Conservation (phyloP, 2,888 invertebrate species). For the Euproctis similis region DNA sequence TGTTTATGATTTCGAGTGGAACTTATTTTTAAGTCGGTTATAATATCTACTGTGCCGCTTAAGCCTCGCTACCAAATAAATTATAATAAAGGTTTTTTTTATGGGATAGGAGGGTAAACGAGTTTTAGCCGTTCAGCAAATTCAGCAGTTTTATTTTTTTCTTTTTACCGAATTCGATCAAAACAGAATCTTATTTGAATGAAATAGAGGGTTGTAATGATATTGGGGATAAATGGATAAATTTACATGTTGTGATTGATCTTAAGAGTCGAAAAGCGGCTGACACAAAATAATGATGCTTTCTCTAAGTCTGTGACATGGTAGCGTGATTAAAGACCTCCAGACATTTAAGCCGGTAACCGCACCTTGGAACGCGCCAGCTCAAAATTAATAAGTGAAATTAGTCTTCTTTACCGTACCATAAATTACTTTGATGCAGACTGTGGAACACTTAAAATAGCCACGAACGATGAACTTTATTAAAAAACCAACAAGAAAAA, state of each 20-base stretch:
- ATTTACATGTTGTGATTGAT: constrained; percentile 23
- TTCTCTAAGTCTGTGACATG: constrained; percentile 22
- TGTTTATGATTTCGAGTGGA: too few species aligned
- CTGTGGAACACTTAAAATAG: constrained; percentile 52
- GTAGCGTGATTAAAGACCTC: constrained; percentile 45
- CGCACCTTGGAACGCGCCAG: constrained; percentile 48
- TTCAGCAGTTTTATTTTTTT: constrained; percentile 32
- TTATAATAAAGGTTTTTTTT: too few species aligned
- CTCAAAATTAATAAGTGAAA: constrained; percentile 67
- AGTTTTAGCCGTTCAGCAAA: constrained; percentile 39
- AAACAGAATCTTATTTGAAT: constrained; percentile 33
- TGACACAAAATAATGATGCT: background rate
- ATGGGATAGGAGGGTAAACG: too few species aligned
- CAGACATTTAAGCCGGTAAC: constrained; percentile 55
- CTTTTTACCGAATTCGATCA: constrained; percentile 11
- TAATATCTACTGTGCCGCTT: background rate
- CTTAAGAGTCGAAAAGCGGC: constrained; percentile 6
- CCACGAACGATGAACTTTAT: constrained; percentile 56
- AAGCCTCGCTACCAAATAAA: too few species aligned
- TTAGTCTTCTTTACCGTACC: constrained; percentile 61
- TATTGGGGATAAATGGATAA: constrained; percentile 4
- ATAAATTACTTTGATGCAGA: constrained; percentile 67
- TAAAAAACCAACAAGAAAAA: constrained; percentile 50
- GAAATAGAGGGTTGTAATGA: constrained; percentile 14
- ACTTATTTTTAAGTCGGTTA: background rate